Evolutionary conservation across 1,140 invertebrate genomes (phyloP).

Genomic region (Eupeodes corollae): DNA sequence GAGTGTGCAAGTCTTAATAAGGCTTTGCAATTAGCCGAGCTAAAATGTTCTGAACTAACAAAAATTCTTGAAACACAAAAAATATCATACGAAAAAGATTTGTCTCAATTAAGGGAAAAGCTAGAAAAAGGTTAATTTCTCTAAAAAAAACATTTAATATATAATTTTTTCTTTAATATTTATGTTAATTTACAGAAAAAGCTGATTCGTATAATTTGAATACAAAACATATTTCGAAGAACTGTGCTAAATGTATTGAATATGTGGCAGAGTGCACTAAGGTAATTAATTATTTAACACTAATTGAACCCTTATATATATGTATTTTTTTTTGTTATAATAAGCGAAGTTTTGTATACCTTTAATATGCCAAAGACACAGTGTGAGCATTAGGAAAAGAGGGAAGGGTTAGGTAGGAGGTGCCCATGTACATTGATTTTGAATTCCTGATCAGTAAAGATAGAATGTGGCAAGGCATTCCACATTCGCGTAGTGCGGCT

Average conservation of each 20-base stretch:
- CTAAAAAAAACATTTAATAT: not conserved
- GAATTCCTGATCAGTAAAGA: no score
- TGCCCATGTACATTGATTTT: no score
- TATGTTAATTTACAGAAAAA: slow-evolving; percentile 9
- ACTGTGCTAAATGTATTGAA: slow-evolving; percentile 27
- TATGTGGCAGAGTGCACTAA: slow-evolving; percentile 25
- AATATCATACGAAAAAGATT: slow-evolving; percentile 19
- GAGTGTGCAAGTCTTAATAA: slow-evolving; percentile 17
- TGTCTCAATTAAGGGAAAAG: slow-evolving; percentile 17
- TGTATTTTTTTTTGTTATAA: no score
- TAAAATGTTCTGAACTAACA: slow-evolving; percentile 23
- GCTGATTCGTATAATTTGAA: slow-evolving; percentile 10
- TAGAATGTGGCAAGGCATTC: no score
- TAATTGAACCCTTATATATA: no score
- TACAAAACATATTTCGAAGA: slow-evolving; percentile 13
- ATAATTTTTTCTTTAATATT: not conserved
- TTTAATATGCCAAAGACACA: no score
- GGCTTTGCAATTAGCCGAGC: slow-evolving; percentile 22
- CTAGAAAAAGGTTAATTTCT: slow-evolving; percentile 8
- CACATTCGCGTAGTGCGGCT: no score
- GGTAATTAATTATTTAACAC: no score
- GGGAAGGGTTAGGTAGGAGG: no score
- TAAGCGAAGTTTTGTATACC: no score
- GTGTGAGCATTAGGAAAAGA: no score
- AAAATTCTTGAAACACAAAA: slow-evolving; percentile 27